phyloP scores from a whole-genome alignment of 1,140 invertebrate species.

The Propsilocerus akamusi region DNA sequence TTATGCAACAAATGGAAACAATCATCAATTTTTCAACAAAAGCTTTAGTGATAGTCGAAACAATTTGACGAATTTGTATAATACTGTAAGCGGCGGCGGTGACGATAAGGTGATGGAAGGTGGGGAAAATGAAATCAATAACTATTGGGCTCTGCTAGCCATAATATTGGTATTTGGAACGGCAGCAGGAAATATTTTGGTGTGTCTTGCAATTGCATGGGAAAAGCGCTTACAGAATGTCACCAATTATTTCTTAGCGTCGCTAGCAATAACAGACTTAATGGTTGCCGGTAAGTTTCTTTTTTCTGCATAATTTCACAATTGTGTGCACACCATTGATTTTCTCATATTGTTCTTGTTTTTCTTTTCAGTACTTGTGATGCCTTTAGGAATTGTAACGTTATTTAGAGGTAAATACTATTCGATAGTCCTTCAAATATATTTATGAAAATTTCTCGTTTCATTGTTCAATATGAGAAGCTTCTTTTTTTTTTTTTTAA shows the following conservation, averaged over 20 bases:
- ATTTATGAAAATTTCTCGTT: neutral
- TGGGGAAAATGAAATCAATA: slow-evolving; percentile 21
- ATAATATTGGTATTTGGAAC: slow-evolving; percentile 69
- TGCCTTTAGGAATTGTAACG: slow-evolving; percentile 72
- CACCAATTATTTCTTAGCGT: slow-evolving; percentile 94
- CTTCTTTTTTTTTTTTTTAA: no score
- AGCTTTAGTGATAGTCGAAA: no score
- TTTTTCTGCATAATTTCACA: no score
- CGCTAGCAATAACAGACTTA: slow-evolving; percentile 85
- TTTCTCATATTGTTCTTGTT: no score
- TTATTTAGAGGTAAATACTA: slow-evolving; percentile 47
- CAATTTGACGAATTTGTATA: no score
- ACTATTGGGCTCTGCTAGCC: slow-evolving; percentile 58
- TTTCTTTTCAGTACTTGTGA: slow-evolving; percentile 77
- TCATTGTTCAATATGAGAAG: no score
- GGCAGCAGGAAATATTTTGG: slow-evolving; percentile 81
- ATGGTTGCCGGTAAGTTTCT: no score
- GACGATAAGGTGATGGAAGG: neutral
- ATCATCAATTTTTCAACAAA: no score
- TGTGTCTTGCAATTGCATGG: slow-evolving; percentile 78
- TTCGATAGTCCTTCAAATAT: neutral
- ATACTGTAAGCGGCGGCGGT: neutral
- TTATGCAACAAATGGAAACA: neutral
- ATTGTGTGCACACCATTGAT: no score
- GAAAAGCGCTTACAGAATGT: slow-evolving; percentile 81